Evolutionary conservation across 2,888 invertebrate species (phyloP).

Genomic region (Molorchus minor): DNA sequence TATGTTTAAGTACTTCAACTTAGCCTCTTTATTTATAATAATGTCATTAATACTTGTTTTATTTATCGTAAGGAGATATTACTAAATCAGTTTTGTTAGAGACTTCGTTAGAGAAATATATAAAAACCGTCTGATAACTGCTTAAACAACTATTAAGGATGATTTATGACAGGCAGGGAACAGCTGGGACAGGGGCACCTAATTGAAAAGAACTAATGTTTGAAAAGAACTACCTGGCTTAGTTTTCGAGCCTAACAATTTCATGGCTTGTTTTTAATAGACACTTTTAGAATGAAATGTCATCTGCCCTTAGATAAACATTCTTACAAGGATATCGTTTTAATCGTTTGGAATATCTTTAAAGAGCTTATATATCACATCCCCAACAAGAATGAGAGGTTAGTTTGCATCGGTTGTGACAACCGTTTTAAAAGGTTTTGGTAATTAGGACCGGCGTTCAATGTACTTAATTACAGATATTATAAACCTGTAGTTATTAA

Average conservation of each 20-base stretch:
- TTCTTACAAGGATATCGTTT: constrained; percentile 36
- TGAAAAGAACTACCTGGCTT: constrained; percentile 39
- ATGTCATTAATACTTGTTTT: too few species aligned
- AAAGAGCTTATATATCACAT: constrained; percentile 34
- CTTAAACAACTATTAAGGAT: constrained; percentile 40
- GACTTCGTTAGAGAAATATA: constrained; percentile 38
- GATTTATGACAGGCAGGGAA: constrained; percentile 40
- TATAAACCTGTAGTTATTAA: too few species aligned
- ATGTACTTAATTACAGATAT: too few species aligned
- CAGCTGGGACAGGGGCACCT: constrained; percentile 38
- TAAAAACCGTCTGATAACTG: constrained; percentile 38
- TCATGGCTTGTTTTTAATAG: constrained; percentile 38
- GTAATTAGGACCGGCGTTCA: constrained; percentile 38
- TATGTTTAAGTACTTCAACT: too few species aligned
- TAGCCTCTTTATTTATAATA: too few species aligned
- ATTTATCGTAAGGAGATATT: too few species aligned
- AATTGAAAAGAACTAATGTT: constrained; percentile 36
- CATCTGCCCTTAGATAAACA: constrained; percentile 41
- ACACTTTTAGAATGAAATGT: constrained; percentile 36
- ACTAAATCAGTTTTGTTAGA: too few species aligned
- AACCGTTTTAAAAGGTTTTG: constrained; percentile 40
- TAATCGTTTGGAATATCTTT: constrained; percentile 30
- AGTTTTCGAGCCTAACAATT: constrained; percentile 30
- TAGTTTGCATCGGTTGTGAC: constrained; percentile 36
- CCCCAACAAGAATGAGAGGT: constrained; percentile 27